Conservation (phyloP, 1,140 invertebrate species). For the Himalopsyche phryganea region DNA sequence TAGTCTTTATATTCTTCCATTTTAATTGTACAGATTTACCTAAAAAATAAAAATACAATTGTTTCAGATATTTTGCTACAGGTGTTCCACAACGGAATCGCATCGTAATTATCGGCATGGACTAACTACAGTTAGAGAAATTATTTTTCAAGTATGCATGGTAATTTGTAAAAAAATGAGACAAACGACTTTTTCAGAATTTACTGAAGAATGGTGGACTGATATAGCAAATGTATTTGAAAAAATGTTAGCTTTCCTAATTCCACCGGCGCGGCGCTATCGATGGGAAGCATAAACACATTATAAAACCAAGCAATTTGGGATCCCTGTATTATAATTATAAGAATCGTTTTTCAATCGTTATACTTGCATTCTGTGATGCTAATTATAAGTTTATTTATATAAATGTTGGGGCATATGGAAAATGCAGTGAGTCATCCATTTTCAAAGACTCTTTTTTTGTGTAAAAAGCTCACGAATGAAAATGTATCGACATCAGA, state of each 20-base stretch:
- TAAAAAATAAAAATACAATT: slow-evolving; percentile 13
- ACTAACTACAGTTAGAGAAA: slow-evolving; percentile 5
- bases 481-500: neutral
- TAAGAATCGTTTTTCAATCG: slow-evolving; percentile 17
- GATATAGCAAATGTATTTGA: no score
- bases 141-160: slow-evolving; percentile 9
- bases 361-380: slow-evolving; percentile 14
- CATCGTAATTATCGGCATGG: slow-evolving; percentile 12
- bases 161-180: slow-evolving; percentile 11
- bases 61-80: slow-evolving; percentile 18
- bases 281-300: slow-evolving; percentile 7
- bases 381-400: slow-evolving; percentile 13
- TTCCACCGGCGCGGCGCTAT: slow-evolving; percentile 10
- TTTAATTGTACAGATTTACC: slow-evolving; percentile 4
- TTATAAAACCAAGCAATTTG: slow-evolving; percentile 14
- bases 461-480: neutral
- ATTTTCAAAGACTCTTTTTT: slow-evolving; percentile 9
- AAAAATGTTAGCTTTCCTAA: neutral
- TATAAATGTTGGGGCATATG: slow-evolving; percentile 16
- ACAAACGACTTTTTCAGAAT: slow-evolving; percentile 14
- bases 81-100: slow-evolving; percentile 9
- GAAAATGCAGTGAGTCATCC: slow-evolving; percentile 17
- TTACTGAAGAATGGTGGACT: slow-evolving; percentile 15
- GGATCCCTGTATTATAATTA: slow-evolving; percentile 12
- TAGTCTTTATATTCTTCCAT: slow-evolving; percentile 2